Base-by-base conservation (phyloP, 2,888 invertebrate species). In the Habroteleia sp. region DNA sequence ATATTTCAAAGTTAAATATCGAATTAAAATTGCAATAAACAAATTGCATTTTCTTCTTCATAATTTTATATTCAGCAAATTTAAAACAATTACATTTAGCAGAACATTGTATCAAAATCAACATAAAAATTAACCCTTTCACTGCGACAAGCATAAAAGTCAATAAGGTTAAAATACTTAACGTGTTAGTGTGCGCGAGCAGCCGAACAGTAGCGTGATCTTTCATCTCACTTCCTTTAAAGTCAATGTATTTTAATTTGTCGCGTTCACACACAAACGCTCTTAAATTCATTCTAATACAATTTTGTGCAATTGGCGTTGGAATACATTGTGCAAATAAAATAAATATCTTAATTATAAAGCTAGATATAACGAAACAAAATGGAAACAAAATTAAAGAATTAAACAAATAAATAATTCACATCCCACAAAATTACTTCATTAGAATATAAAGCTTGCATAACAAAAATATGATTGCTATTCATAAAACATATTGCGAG, bases 101-200 rank as follows among this genome's bases (percentile, higher is more conserved):
- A 7, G 52, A 25, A 63, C 52, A 42, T 52, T n/a, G n/a, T n/a
- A n/a, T 25, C 29, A 41, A 68, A 69, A 46, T 50, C 27, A 52
- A 52, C 52, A 60, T 56, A 69, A 60, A 69, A 58, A 44, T 60
- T 69, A 69, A 69, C 69, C 69, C 52, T 46, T 69, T 69, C 50
- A 60, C 60, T 52, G 60, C 16, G 58, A 52, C 60, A 17, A 54
- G 31, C 52, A 62, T 8, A 44, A 62, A 31, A 60, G 71, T 71
- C 71, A 71, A 71, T 54, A 44, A 71, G 71, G 71, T 71, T 71
- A 71, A 71, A 63, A 71, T 71, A 71, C 62, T 71, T 71, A 71
- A 71, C 63, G 48, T 48, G 71, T 71, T 56, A 63, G 62, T 63
- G 41, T 35, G 71, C 54, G 25, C 60, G 35, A 14, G 33, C 56